A percentile compares a stretch with the other conserved stretches of the same genome.
These are phyloP conservation scores for Holothuria leucospilota DNA, from an alignment of 53 echinoderm and acorn worm genomes.

Conservation along the genomic window DNA sequence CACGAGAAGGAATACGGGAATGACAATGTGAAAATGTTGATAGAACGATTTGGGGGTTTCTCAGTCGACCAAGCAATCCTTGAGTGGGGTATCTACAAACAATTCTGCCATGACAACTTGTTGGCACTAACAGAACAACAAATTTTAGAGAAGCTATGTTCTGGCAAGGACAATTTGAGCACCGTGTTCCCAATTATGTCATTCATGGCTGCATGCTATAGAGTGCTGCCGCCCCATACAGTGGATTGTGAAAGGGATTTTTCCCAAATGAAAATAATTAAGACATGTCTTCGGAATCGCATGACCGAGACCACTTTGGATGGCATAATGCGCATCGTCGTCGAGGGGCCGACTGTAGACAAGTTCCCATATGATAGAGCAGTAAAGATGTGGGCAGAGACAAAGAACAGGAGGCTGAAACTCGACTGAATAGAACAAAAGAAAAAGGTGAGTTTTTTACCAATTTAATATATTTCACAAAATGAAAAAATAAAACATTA, in stretches of 20 bases:
- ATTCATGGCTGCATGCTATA: constrained; percentile 39
- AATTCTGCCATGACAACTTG: not conserved
- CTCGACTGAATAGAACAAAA: not conserved
- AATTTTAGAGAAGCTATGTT: too few relatives aligned
- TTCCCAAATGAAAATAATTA: constrained; percentile 35
- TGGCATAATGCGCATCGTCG: constrained; percentile 37
- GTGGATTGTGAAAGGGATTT: constrained; percentile 62
- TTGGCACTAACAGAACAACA: too few relatives aligned
- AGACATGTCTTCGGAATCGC: constrained; percentile 43
- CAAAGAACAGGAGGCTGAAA: constrained; percentile 23
- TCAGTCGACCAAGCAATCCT: not conserved
- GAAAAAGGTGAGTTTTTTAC: not conserved
- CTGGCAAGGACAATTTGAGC: too few relatives aligned
- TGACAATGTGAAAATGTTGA: not conserved
- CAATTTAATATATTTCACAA: too few relatives aligned
- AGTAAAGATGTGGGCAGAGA: constrained; percentile 37
- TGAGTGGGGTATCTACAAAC: not conserved
- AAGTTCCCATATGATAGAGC: constrained; percentile 43
- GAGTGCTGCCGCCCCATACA: constrained; percentile 47
- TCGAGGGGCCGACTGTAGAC: constrained; percentile 45
- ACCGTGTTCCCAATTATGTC: too few relatives aligned
- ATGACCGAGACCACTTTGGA: constrained; percentile 57
- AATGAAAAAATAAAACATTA: too few relatives aligned
- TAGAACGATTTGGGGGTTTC: not conserved
- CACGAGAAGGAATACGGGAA: not conserved